phyloP scores from a whole-genome alignment of 1,140 invertebrate genomes.

The Aphelenchoides fujianensis region DNA sequence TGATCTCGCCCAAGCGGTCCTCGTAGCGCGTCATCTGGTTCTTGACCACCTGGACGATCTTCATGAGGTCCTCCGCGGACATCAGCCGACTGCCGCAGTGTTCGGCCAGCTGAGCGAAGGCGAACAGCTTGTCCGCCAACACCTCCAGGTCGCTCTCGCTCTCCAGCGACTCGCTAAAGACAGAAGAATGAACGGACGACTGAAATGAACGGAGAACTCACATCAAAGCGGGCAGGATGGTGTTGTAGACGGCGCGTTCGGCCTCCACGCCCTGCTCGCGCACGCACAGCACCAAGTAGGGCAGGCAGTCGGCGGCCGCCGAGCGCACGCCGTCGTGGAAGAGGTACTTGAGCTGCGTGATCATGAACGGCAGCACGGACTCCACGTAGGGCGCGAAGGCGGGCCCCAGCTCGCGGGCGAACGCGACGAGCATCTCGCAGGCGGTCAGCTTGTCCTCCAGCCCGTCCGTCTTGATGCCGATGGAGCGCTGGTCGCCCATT shows the following conservation, averaged over 20 bases:
- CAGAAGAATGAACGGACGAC: not conserved
- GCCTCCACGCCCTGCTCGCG: slow-evolving; percentile 76
- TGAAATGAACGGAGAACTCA: slow-evolving; percentile 5
- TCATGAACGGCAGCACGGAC: slow-evolving; percentile 87
- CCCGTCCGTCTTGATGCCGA: slow-evolving; percentile 70
- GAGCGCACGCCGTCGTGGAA: slow-evolving; percentile 80
- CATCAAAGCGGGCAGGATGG: slow-evolving; percentile 42
- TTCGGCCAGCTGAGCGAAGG: slow-evolving; percentile 73
- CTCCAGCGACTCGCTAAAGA: slow-evolving; percentile 41
- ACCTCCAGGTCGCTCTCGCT: slow-evolving; percentile 45
- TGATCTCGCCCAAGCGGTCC: slow-evolving; percentile 66
- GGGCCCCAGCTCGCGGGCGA: slow-evolving; percentile 83
- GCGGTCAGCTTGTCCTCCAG: slow-evolving; percentile 98
- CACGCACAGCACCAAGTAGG: slow-evolving; percentile 86
- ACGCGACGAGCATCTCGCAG: slow-evolving; percentile 98
- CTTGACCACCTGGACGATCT: slow-evolving; percentile 69
- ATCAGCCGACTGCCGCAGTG: slow-evolving; percentile 68
- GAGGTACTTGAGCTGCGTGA: slow-evolving; percentile 95
- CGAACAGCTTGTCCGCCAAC: slow-evolving; percentile 72
- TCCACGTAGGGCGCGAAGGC: slow-evolving; percentile 90
- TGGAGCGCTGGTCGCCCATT: slow-evolving; percentile 78
- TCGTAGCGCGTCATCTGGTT: slow-evolving; percentile 85
- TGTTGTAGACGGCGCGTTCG: slow-evolving; percentile 76
- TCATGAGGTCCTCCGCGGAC: slow-evolving; percentile 82
- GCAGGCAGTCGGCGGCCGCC: slow-evolving; percentile 87